phyloP scores from a whole-genome alignment of 1,140 invertebrate genomes.

The Drosophila yakuba region DNA sequence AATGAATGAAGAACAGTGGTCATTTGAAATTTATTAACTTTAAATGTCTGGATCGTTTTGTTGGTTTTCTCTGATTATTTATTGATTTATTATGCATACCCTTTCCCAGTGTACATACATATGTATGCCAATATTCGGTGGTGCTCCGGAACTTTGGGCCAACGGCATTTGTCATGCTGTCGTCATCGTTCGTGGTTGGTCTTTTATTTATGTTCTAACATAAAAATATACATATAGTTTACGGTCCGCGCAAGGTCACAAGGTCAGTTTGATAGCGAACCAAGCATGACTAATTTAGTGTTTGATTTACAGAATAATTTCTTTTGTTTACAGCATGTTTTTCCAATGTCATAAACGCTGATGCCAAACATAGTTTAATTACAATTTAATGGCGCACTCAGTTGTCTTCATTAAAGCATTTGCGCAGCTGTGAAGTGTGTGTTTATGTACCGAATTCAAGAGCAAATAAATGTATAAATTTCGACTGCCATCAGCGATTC shows the following conservation, averaged over 20 bases:
- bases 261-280: conserved; percentile 60
- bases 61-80: too few relatives aligned
- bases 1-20: background rate
- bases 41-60: background rate
- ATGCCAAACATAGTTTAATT: conserved; percentile 36
- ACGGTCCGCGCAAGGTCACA: conserved; percentile 55
- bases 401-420: conserved; percentile 25
- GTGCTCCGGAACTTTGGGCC: conserved; percentile 60
- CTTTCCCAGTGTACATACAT: background rate
- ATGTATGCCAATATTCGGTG: conserved; percentile 14
- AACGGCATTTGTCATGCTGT: conserved; percentile 44
- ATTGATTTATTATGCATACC: background rate
- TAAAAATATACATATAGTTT: conserved; percentile 38
- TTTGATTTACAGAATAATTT: conserved; percentile 26
- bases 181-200: conserved; percentile 40
- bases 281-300: conserved; percentile 52
- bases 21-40: background rate
- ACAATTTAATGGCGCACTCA: conserved; percentile 24
- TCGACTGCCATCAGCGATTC: conserved; percentile 17
- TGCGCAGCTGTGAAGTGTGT: conserved; percentile 34
- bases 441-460: conserved; percentile 19
- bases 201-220: conserved; percentile 19
- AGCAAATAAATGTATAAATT: conserved; percentile 14
- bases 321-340: conserved; percentile 22
- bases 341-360: conserved; percentile 24